Conservation (phyloP, 2,797 vertebrate genomes). For the Coilia nasus region DNA sequence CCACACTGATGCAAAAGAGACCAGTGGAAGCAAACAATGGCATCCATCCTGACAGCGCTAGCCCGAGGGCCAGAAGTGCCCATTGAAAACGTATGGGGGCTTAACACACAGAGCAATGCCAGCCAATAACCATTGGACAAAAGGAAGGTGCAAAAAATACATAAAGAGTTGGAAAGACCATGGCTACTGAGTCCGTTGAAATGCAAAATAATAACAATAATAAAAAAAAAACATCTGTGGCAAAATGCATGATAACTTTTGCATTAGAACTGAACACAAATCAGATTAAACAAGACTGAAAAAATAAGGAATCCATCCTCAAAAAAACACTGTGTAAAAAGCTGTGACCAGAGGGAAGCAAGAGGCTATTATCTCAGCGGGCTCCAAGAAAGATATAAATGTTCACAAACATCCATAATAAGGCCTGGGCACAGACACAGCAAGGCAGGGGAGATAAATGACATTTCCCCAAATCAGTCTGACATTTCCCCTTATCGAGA, state of each 20-base stretch:
- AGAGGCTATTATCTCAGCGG: neutral
- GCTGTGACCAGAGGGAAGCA: neutral
- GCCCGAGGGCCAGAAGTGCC: slow-evolving; percentile 27
- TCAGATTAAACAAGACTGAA: neutral
- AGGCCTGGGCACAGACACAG: slow-evolving; percentile 73
- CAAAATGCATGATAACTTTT: neutral
- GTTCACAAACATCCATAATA: slow-evolving; percentile 54
- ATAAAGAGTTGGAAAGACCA: neutral
- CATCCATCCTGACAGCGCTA: slow-evolving; percentile 15
- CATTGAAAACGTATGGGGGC: neutral
- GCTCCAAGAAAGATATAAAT: neutral
- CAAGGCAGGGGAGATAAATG: slow-evolving; percentile 77
- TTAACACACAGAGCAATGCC: neutral
- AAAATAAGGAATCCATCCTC: neutral
- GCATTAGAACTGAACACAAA: neutral
- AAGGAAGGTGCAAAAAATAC: neutral
- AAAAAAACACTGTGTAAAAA: neutral
- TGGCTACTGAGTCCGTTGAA: neutral
- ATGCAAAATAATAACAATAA: neutral
- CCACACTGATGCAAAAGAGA: slow-evolving; percentile 33
- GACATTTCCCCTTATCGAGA: slow-evolving; percentile 84
- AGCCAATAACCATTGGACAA: neutral
- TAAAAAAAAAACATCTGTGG: neutral
- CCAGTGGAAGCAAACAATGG: slow-evolving; percentile 32
- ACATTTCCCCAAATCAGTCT: slow-evolving; percentile 80